Evolutionary conservation across 2,888 invertebrate species (phyloP).

Genomic region (Eupsilia transversa): DNA sequence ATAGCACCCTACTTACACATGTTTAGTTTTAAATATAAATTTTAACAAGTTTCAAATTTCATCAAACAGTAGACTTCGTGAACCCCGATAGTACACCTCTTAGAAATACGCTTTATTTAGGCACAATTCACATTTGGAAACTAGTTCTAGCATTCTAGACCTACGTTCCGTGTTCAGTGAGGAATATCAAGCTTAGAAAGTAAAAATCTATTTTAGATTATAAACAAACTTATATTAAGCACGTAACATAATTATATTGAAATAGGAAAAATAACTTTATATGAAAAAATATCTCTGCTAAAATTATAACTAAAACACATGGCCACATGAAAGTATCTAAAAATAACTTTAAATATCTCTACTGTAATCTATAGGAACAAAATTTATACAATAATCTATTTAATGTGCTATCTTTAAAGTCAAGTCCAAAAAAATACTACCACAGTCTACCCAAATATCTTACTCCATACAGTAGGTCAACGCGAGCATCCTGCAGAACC

Average conservation of each 20-base stretch:
- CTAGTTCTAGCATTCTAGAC: conserved; percentile 87
- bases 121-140: conserved; percentile 87
- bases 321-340: background rate
- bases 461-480: conserved; percentile 12
- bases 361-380: conserved; percentile 29
- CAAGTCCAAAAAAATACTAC: background rate
- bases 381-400: conserved; percentile 12
- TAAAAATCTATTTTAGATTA: conserved; percentile 1
- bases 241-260: background rate
- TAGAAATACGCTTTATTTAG: conserved; percentile 82
- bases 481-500: background rate
- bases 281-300: background rate
- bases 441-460: conserved; percentile 1
- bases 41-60: conserved; percentile 63
- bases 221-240: background rate
- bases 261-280: conserved; percentile 3
- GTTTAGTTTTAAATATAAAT: conserved; percentile 53
- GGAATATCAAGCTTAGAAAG: conserved; percentile 52
- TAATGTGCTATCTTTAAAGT: background rate
- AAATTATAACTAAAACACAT: conserved; percentile 13
- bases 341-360: background rate
- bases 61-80: conserved; percentile 65
- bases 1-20: conserved; percentile 66
- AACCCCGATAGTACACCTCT: conserved; percentile 71
- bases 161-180: conserved; percentile 76